A percentile compares a stretch with the other conserved stretches of the same genome.
Evolutionary conservation across 2,113 vertebrate species (phyloP).

Genomic region (Ploceus nigricollis): DNA sequence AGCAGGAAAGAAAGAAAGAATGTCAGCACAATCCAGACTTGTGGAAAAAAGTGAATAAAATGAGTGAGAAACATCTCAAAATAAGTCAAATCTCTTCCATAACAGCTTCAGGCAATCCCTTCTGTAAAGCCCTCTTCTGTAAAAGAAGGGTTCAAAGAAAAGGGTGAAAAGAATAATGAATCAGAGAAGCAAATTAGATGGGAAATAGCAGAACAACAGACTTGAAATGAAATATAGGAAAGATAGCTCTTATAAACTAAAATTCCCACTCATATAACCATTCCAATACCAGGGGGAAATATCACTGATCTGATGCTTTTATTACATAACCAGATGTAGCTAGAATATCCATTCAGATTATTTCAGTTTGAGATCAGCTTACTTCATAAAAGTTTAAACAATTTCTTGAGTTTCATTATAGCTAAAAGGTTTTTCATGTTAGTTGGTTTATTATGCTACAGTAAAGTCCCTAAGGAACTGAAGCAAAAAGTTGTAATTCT

Average conservation of each 20-base stretch:
- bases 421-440: conserved; percentile 33
- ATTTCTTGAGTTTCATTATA: neutral
- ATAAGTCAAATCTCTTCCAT: neutral
- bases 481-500: neutral
- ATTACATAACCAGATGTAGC: neutral
- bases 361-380: conserved; percentile 9
- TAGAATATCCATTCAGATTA: neutral
- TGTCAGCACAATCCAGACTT: neutral
- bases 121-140: neutral
- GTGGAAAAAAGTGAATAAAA: neutral
- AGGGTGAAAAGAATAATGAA: neutral
- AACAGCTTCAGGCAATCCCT: neutral
- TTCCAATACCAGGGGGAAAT: neutral
- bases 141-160: neutral
- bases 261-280: neutral
- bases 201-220: neutral
- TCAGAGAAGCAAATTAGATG: neutral
- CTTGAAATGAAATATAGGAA: neutral
- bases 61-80: neutral
- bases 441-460: neutral
- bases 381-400: conserved; percentile 36
- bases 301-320: neutral
- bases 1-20: neutral
- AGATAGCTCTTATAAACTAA: neutral
- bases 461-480: neutral